Evolutionary conservation across 1,140 invertebrate genomes (phyloP).

Genomic region (Hyphantria cunea): DNA sequence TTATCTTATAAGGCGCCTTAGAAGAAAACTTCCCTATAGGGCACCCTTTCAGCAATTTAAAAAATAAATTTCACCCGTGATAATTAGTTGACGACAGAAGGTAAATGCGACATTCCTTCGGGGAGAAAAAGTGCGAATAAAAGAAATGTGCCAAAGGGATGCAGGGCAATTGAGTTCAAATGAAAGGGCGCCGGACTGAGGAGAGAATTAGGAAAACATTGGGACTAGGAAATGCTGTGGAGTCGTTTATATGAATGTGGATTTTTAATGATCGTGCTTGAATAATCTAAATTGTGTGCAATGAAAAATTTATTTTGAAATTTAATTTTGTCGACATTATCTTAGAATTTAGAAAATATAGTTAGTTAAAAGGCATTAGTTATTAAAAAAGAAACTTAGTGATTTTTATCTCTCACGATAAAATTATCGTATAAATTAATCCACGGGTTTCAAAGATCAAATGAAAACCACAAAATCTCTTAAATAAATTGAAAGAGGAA

Average conservation of each 20-base stretch:
- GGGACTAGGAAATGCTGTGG: constrained; percentile 38
- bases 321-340: too few species aligned
- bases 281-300: too few species aligned
- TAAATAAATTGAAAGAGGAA: too few species aligned
- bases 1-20: constrained; percentile 13
- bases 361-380: too few species aligned
- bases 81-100: constrained; percentile 57
- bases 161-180: constrained; percentile 69
- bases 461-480: too few species aligned
- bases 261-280: too few species aligned
- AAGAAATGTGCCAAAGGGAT: constrained; percentile 72
- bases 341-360: too few species aligned
- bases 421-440: too few species aligned
- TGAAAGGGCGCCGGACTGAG: constrained; percentile 64
- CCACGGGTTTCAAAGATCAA: too few species aligned
- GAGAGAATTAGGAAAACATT: constrained; percentile 71
- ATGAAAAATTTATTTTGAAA: too few species aligned
- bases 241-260: constrained; percentile 18
- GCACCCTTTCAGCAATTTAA: constrained; percentile 25
- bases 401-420: too few species aligned
- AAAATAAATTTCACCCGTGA: constrained; percentile 53
- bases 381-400: too few species aligned
- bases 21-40: constrained; percentile 5
- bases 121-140: constrained; percentile 67
- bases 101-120: constrained; percentile 62